phyloP scores from a whole-genome alignment of 2,888 invertebrate species.

The Plusia festucae region DNA sequence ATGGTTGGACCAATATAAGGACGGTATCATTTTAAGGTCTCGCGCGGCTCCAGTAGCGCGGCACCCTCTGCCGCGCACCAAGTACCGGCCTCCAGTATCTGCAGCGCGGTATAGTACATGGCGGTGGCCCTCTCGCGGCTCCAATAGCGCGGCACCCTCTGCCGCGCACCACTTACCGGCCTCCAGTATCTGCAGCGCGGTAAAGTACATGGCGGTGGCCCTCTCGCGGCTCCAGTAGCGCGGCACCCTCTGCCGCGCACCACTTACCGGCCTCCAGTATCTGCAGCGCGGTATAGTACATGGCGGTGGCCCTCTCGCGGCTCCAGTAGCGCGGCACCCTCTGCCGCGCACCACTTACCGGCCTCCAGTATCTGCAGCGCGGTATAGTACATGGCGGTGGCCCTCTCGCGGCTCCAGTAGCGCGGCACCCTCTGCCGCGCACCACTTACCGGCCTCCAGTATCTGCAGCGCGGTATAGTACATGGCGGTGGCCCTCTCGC shows the following conservation, averaged over 20 bases:
- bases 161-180: slow-evolving; percentile 90
- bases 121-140: slow-evolving; percentile 89
- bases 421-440: slow-evolving; percentile 93
- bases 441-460: slow-evolving; percentile 84
- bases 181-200: slow-evolving; percentile 90
- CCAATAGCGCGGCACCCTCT: slow-evolving; percentile 95
- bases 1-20: too few relatives aligned
- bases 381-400: too few relatives aligned
- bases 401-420: slow-evolving; percentile 94
- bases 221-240: slow-evolving; percentile 94
- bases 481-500: slow-evolving; percentile 89
- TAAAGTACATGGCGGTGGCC: slow-evolving; percentile 89
- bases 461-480: slow-evolving; percentile 91
- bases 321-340: slow-evolving; percentile 94
- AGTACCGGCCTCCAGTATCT: slow-evolving; percentile 90
- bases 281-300: slow-evolving; percentile 91
- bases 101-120: slow-evolving; percentile 90
- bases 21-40: background rate
- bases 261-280: slow-evolving; percentile 88
- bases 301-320: slow-evolving; percentile 88
- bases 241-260: slow-evolving; percentile 92
- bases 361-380: too few relatives aligned
- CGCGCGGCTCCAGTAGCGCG: slow-evolving; percentile 94
- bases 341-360: slow-evolving; percentile 95
- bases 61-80: slow-evolving; percentile 92